These are phyloP conservation scores for Formica exsecta DNA, from an alignment of 1,140 invertebrate genomes.

Conservation along the genomic window DNA sequence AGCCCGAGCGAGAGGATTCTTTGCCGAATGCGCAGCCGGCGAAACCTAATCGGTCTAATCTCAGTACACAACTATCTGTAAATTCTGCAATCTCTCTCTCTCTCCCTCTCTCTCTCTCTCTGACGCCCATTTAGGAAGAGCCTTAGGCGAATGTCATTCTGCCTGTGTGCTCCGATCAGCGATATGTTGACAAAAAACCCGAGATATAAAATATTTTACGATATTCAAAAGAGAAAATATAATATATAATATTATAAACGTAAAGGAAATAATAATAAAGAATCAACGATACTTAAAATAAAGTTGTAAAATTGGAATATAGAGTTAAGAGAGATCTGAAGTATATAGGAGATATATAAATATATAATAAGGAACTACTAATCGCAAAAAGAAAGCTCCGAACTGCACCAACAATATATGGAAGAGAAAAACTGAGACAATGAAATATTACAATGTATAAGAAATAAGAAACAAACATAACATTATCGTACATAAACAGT, in stretches of 20 bases:
- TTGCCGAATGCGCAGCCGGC: conserved; percentile 28
- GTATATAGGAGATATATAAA: background rate
- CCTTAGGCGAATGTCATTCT: background rate
- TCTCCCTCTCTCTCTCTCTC: background rate
- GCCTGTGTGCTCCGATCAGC: background rate
- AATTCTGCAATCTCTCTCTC: conserved; percentile 18
- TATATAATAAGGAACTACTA: background rate
- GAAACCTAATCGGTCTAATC: conserved; percentile 75
- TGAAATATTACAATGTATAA: background rate
- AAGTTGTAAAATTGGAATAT: background rate
- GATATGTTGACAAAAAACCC: background rate
- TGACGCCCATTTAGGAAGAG: conserved; percentile 12
- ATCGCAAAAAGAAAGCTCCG: background rate
- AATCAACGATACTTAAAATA: background rate
- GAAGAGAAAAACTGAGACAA: background rate
- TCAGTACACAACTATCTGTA: conserved; percentile 26
- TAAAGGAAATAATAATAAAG: background rate
- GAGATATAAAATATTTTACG: background rate
- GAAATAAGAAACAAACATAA: background rate
- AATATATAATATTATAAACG: background rate
- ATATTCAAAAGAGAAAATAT: background rate
- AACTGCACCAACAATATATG: conserved; percentile 1
- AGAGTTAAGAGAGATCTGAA: background rate
- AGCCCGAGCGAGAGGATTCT: conserved; percentile 12
- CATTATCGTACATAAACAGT: background rate